Conservation (phyloP, 2,797 vertebrate genomes). For the Clamator glandarius region DNA sequence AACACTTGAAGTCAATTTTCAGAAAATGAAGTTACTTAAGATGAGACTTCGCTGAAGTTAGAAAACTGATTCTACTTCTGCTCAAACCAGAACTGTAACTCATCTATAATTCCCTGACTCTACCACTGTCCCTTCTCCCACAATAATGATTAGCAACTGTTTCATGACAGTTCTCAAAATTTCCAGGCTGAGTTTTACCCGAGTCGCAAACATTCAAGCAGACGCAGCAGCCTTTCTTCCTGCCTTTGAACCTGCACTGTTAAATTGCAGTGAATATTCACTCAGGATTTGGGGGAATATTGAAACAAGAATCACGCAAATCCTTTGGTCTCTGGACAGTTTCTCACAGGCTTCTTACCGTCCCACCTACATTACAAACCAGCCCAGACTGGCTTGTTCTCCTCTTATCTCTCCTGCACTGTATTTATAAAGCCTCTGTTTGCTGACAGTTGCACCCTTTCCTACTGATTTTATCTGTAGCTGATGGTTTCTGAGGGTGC, state of each 20-base stretch:
- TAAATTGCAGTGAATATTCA: background rate
- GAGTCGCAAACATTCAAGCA: background rate
- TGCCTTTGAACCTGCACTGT: background rate
- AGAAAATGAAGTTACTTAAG: too few relatives aligned
- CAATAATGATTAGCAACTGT: background rate
- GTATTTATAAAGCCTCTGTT: background rate
- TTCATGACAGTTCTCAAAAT: background rate
- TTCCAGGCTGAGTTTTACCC: background rate
- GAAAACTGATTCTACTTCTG: too few relatives aligned
- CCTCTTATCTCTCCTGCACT: background rate
- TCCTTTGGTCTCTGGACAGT: background rate
- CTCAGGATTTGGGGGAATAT: background rate
- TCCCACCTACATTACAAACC: background rate
- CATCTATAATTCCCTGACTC: background rate
- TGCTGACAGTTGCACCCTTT: background rate
- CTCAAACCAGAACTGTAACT: background rate
- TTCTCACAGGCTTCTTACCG: background rate
- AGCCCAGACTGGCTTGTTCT: background rate
- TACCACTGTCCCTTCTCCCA: background rate
- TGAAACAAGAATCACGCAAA: background rate
- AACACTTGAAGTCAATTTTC: too few relatives aligned
- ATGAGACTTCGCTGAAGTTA: too few relatives aligned
- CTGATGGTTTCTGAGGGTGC: background rate
- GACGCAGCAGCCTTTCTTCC: background rate
- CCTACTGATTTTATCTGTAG: background rate